Conservation (phyloP, 2,888 invertebrate genomes). For the Herminia tarsipennalis region DNA sequence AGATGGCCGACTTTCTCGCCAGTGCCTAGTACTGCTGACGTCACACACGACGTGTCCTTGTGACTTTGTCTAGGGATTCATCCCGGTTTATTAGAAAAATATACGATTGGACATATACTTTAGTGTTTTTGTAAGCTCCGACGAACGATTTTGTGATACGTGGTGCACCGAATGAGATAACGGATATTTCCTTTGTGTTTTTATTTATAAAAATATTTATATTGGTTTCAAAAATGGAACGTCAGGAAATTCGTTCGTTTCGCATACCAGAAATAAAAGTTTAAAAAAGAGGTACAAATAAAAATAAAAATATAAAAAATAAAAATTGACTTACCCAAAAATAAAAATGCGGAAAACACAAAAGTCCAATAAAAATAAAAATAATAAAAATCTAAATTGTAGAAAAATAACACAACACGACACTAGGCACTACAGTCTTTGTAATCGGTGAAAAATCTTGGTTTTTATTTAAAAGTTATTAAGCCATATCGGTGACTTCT, state of each 20-base stretch:
- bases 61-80: conserved; percentile 64
- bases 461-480: conserved; percentile 57
- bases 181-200: conserved; percentile 36
- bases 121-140: conserved; percentile 33
- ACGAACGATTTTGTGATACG: conserved; percentile 13
- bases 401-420: conserved; percentile 78
- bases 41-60: conserved; percentile 83
- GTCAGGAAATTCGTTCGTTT: not conserved
- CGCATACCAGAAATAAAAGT: conserved; percentile 5
- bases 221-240: conserved; percentile 7
- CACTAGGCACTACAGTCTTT: conserved; percentile 78
- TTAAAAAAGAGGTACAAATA: conserved; percentile 16
- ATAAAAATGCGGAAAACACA: conserved; percentile 67
- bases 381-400: conserved; percentile 55
- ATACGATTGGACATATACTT: conserved; percentile 35
- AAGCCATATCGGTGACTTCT: conserved; percentile 68
- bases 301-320: conserved; percentile 30
- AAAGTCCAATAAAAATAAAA: conserved; percentile 66
- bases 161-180: conserved; percentile 7
- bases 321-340: conserved; percentile 72
- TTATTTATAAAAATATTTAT: conserved; percentile 7
- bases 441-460: conserved; percentile 64
- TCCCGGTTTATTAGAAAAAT: conserved; percentile 51
- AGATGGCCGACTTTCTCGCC: conserved; percentile 83
- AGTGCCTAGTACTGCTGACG: conserved; percentile 82